These are phyloP conservation scores for Daktulosphaira vitifoliae DNA, from an alignment of 1,140 invertebrate genomes.

Conservation along the genomic window DNA sequence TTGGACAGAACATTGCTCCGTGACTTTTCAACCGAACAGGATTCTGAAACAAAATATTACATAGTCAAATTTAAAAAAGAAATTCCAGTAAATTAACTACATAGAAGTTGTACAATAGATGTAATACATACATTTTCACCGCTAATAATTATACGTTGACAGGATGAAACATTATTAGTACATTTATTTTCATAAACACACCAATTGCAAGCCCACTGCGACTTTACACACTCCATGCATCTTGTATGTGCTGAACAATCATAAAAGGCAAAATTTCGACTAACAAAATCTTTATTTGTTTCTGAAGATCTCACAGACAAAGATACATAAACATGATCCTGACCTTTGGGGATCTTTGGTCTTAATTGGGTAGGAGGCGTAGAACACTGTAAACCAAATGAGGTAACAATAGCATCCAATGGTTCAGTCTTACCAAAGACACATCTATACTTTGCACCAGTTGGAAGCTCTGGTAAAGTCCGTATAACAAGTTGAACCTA, in stretches of 20 bases:
- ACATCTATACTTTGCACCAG: slow-evolving; percentile 86
- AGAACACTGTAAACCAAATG: slow-evolving; percentile 70
- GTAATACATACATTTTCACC: slow-evolving; percentile 61
- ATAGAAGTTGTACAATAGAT: background rate
- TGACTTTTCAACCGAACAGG: slow-evolving; percentile 61
- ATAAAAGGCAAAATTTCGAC: slow-evolving; percentile 85
- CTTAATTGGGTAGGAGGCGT: slow-evolving; percentile 69
- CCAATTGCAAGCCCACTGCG: slow-evolving; percentile 90
- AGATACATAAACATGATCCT: slow-evolving; percentile 83
- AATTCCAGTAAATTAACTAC: no score
- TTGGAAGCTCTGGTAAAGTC: slow-evolving; percentile 77
- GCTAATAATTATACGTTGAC: slow-evolving; percentile 70
- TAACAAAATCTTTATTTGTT: slow-evolving; percentile 93
- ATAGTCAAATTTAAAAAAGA: background rate
- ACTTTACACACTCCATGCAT: slow-evolving; percentile 75
- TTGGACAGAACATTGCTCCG: slow-evolving; percentile 68
- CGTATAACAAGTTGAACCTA: slow-evolving; percentile 75
- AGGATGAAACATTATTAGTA: slow-evolving; percentile 73
- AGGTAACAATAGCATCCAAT: slow-evolving; percentile 73
- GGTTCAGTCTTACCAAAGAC: slow-evolving; percentile 79
- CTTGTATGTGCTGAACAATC: slow-evolving; percentile 83
- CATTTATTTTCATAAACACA: slow-evolving; percentile 93
- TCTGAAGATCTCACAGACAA: slow-evolving; percentile 87
- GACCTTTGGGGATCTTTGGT: slow-evolving; percentile 65
- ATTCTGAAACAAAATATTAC: slow-evolving; percentile 49